Conservation (phyloP, 2,888 invertebrate genomes). For the Phortica magna region DNA sequence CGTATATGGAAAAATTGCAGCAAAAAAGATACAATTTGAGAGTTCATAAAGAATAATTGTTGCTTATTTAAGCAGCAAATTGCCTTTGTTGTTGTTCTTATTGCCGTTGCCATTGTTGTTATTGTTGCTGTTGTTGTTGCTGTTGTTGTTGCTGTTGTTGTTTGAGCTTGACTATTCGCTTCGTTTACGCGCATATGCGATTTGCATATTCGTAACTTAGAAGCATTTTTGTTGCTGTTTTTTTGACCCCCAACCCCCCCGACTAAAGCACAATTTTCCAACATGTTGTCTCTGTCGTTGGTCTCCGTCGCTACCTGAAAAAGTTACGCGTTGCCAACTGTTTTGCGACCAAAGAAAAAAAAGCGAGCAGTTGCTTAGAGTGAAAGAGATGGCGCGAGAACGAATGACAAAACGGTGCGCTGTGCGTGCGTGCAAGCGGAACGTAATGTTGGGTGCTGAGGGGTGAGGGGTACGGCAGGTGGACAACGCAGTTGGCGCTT, state of each 20-base stretch:
- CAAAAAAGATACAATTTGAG: conserved; percentile 39
- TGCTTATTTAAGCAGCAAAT: conserved; percentile 26
- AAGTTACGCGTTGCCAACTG: neutral
- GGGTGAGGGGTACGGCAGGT: too few species aligned
- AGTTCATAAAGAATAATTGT: conserved; percentile 23
- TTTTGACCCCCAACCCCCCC: too few species aligned
- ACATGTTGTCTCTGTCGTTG: neutral
- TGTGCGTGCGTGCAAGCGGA: too few species aligned
- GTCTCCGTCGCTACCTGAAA: neutral
- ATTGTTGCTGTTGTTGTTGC: conserved; percentile 42
- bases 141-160: conserved; percentile 26
- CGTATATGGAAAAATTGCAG: neutral
- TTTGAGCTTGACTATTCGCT: conserved; percentile 7
- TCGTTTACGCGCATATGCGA: neutral
- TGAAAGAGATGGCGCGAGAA: too few species aligned
- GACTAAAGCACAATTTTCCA: neutral
- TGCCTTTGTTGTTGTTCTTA: neutral
- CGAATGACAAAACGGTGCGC: too few species aligned
- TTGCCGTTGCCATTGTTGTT: conserved; percentile 40
- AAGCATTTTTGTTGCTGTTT: neutral
- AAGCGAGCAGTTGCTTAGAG: too few species aligned
- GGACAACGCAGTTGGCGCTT: too few species aligned
- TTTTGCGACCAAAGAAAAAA: too few species aligned
- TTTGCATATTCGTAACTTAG: neutral
- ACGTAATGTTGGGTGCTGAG: too few species aligned